Conservation (phyloP, 1,140 invertebrate genomes). For the Drosophila serrata region DNA sequence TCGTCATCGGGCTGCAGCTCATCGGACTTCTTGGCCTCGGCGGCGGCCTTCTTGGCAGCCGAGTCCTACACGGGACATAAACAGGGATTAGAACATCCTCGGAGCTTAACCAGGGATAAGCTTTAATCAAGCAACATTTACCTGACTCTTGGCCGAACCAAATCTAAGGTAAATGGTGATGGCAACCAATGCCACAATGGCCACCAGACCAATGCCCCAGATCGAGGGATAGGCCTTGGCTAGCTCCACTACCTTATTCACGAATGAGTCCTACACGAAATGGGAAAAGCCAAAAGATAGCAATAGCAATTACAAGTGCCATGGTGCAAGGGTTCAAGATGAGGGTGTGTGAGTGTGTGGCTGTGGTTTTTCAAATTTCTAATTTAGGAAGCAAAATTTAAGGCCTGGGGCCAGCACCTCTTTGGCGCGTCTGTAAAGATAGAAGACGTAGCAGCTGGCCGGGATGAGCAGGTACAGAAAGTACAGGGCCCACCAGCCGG, state of each 20-base stretch:
- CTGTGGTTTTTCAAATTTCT: slow-evolving; percentile 9
- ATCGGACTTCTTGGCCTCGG: slow-evolving; percentile 67
- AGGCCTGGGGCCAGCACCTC: slow-evolving; percentile 87
- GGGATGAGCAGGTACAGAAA: slow-evolving; percentile 91
- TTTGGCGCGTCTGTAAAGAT: slow-evolving; percentile 88
- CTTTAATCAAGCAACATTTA: slow-evolving; percentile 63
- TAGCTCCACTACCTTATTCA: slow-evolving; percentile 92
- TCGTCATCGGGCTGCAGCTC: slow-evolving; percentile 69
- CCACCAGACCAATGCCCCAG: slow-evolving; percentile 92
- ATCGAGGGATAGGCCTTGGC: slow-evolving; percentile 96
- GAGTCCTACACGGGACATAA: slow-evolving; percentile 19
- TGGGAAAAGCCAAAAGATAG: slow-evolving; percentile 51
- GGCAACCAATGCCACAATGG: slow-evolving; percentile 88
- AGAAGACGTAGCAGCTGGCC: slow-evolving; percentile 89
- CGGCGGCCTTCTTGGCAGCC: slow-evolving; percentile 46
- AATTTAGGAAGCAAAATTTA: slow-evolving; percentile 8
- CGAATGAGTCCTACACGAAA: slow-evolving; percentile 90
- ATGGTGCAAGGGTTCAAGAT: slow-evolving; percentile 42
- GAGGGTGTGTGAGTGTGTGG: slow-evolving; percentile 27
- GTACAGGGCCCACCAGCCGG: slow-evolving; percentile 92
- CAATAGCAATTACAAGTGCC: slow-evolving; percentile 51
- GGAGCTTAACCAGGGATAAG: not conserved
- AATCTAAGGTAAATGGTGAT: slow-evolving; percentile 88
- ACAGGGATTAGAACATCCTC: slow-evolving; percentile 7
- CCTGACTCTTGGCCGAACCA: slow-evolving; percentile 75